These are phyloP conservation scores for Ethmia dodecea DNA, from an alignment of 2,888 invertebrate genomes.

Conservation along the genomic window DNA sequence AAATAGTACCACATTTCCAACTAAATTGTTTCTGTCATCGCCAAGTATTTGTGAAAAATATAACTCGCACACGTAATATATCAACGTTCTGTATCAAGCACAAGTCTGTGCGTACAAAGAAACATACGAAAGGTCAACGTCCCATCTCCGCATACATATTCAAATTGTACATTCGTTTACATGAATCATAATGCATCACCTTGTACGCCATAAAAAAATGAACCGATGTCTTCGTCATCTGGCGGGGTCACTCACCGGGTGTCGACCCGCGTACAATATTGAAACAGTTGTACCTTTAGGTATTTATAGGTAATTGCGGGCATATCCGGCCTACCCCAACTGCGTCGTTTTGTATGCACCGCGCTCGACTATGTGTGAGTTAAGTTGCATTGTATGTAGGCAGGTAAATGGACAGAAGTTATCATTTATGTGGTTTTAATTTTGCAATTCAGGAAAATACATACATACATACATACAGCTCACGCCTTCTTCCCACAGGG, in stretches of 20 bases:
- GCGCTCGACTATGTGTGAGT: conserved; percentile 3
- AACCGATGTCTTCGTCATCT: conserved; percentile 36
- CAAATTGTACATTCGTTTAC: conserved; percentile 5
- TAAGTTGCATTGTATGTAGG: too few species aligned
- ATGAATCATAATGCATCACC: conserved; percentile 21
- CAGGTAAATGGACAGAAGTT: too few species aligned
- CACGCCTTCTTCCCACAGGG: too few species aligned
- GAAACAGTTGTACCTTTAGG: conserved; percentile 11
- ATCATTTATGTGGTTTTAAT: too few species aligned
- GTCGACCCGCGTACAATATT: conserved; percentile 36
- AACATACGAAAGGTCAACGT: conserved; percentile 3
- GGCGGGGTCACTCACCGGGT: conserved; percentile 45
- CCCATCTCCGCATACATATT: conserved; percentile 1
- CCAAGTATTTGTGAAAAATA: too few species aligned
- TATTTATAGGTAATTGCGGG: conserved; percentile 6
- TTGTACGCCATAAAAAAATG: conserved; percentile 27
- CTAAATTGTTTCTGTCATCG: too few species aligned
- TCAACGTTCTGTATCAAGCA: too few species aligned
- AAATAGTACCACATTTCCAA: too few species aligned
- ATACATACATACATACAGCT: too few species aligned
- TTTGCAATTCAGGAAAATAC: too few species aligned
- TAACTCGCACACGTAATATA: too few species aligned
- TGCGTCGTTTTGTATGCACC: conserved; percentile 28
- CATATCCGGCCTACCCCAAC: conserved; percentile 56
- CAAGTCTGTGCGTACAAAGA: too few species aligned